A percentile compares a stretch with the other conserved stretches of the same genome.
Conservation (phyloP, 1,140 invertebrate species). For the Heliconius melpomene region DNA sequence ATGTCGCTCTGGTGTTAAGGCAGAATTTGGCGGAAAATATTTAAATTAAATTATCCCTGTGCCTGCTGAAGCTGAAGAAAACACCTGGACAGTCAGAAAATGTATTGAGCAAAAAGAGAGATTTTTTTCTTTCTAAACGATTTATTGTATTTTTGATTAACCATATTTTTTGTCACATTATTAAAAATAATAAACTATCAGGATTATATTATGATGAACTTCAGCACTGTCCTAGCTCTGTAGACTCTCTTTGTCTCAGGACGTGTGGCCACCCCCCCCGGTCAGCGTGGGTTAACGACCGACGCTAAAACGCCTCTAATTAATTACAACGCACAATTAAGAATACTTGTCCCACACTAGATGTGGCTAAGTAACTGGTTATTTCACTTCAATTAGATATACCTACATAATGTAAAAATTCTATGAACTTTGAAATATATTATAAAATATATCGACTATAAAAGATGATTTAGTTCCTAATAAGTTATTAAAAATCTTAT, state of each 20-base stretch:
- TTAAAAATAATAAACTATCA: background rate
- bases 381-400: background rate
- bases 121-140: background rate
- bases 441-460: background rate
- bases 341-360: constrained; percentile 1
- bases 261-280: background rate
- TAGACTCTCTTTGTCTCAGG: too few species aligned
- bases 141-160: background rate
- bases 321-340: constrained; percentile 21
- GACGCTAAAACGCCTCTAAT: constrained; percentile 28
- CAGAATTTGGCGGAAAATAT: too few species aligned
- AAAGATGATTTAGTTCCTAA: too few species aligned
- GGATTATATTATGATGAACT: background rate
- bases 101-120: too few species aligned
- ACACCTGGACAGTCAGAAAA: too few species aligned
- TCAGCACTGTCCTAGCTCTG: background rate
- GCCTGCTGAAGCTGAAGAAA: too few species aligned
- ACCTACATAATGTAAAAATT: too few species aligned
- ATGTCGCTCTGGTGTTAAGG: too few species aligned
- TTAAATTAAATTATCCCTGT: too few species aligned
- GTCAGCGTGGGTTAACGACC: background rate
- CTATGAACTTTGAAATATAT: too few species aligned
- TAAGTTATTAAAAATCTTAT: too few species aligned
- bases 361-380: background rate
- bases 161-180: background rate